Conservation (phyloP, 2,888 invertebrate species). For the Proisotoma minuta region DNA sequence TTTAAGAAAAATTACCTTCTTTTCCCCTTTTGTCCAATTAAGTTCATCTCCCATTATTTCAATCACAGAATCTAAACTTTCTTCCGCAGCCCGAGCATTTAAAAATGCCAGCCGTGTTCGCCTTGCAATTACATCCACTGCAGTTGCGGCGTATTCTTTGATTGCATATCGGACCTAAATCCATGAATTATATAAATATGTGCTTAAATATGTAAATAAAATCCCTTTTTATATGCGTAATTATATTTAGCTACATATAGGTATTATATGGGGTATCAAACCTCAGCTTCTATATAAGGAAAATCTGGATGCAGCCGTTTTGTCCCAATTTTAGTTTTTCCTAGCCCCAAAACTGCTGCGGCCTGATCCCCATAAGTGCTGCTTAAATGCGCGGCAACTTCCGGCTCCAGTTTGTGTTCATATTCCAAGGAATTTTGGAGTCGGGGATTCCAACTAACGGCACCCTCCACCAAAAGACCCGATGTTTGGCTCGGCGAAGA, state of each 20-base stretch:
- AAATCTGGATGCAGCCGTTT: conserved; percentile 95
- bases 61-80: conserved; percentile 84
- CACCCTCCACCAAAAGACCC: conserved; percentile 81
- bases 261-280: no score
- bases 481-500: conserved; percentile 73
- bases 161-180: conserved; percentile 77
- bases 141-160: conserved; percentile 92
- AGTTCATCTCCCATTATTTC: conserved; percentile 97
- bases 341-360: conserved; percentile 92
- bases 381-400: conserved; percentile 57
- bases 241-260: no score
- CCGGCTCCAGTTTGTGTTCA: conserved; percentile 54
- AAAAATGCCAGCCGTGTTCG: conserved; percentile 90
- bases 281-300: conserved; percentile 97
- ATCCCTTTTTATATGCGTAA: no score
- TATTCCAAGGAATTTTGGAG: conserved; percentile 87
- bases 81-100: conserved; percentile 94
- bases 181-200: no score
- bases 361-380: conserved; percentile 86
- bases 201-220: no score
- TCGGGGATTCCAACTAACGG: conserved; percentile 69
- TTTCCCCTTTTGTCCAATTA: conserved; percentile 76
- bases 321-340: conserved; percentile 74
- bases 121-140: conserved; percentile 90
- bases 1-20: no score